Percentiles rank a stretch among this genome's conserved stretches.
These are phyloP conservation scores for Chironomus tentans DNA, from an alignment of 2,888 invertebrate species.

Conservation along the genomic window DNA sequence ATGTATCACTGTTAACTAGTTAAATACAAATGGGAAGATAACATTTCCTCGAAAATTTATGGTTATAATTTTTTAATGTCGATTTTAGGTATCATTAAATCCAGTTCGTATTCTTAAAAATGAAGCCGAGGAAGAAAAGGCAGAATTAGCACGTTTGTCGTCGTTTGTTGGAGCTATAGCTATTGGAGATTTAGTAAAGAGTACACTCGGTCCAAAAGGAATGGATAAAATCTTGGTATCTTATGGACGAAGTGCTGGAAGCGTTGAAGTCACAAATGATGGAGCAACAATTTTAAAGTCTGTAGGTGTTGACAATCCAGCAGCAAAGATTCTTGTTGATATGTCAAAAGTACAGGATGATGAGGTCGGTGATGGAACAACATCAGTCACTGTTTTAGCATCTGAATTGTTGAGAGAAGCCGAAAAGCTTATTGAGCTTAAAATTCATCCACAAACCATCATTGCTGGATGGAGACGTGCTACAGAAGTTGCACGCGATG, in stretches of 20 bases:
- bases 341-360: conserved; percentile 98
- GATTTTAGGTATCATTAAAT: conserved; percentile 72
- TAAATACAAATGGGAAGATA: too few relatives aligned
- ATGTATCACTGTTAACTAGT: too few relatives aligned
- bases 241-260: conserved; percentile 66
- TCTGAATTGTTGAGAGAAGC: conserved; percentile 92
- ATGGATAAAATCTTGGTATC: conserved; percentile 91
- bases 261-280: conserved; percentile 96
- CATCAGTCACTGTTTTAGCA: conserved; percentile 88
- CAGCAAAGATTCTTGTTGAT: conserved; percentile 97
- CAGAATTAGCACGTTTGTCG: conserved; percentile 93
- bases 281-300: conserved; percentile 96
- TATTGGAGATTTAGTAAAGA: conserved; percentile 96
- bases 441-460: conserved; percentile 96
- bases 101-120: conserved; percentile 89
- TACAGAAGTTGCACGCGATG: conserved; percentile 70
- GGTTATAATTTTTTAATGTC: not conserved
- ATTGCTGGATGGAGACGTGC: conserved; percentile 93
- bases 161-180: conserved; percentile 98
- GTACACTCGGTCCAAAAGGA: conserved; percentile 97
- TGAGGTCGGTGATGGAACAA: conserved; percentile 99
- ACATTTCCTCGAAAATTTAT: too few relatives aligned
- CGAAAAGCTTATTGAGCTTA: conserved; percentile 84
- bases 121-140: conserved; percentile 97
- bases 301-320: conserved; percentile 96